Evolutionary conservation across 2,888 invertebrate genomes (phyloP).

Genomic region (Quadriops clusia): DNA sequence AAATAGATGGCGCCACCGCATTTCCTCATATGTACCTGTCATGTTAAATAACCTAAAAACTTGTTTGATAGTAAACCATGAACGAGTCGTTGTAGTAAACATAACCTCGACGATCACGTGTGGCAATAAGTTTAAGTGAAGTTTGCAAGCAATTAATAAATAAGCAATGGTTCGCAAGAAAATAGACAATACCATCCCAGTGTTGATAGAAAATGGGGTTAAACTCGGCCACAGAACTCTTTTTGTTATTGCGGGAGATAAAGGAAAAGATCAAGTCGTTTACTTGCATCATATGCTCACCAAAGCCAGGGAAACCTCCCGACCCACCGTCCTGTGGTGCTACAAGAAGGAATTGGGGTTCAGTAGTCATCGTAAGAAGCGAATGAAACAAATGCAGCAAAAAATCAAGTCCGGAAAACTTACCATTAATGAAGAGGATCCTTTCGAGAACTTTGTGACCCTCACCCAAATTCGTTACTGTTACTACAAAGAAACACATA

Average conservation of each 20-base stretch:
- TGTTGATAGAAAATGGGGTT: constrained; percentile 95
- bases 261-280: constrained; percentile 91
- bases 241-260: constrained; percentile 92
- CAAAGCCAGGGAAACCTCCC: constrained; percentile 83
- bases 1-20: too few species aligned
- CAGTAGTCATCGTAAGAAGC: constrained; percentile 77
- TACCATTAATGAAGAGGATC: constrained; percentile 86
- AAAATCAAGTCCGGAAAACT: constrained; percentile 82
- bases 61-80: too few species aligned
- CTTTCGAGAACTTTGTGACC: constrained; percentile 91
- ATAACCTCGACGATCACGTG: too few species aligned
- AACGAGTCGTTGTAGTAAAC: too few species aligned
- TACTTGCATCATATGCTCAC: constrained; percentile 95
- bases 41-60: too few species aligned
- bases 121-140: too few species aligned
- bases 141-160: too few species aligned
- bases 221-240: constrained; percentile 80
- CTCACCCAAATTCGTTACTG: constrained; percentile 95
- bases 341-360: constrained; percentile 72
- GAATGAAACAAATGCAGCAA: constrained; percentile 69
- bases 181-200: constrained; percentile 90
- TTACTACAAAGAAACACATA: constrained; percentile 95
- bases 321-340: constrained; percentile 95
- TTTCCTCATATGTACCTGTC: too few species aligned
- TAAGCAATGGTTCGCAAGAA: constrained; percentile 91